Percentiles rank a stretch among this genome's conserved stretches.
Evolutionary conservation across 92 coral and sea anemone genomes (phyloP).

Genomic region (Pocillopora meandrina): DNA sequence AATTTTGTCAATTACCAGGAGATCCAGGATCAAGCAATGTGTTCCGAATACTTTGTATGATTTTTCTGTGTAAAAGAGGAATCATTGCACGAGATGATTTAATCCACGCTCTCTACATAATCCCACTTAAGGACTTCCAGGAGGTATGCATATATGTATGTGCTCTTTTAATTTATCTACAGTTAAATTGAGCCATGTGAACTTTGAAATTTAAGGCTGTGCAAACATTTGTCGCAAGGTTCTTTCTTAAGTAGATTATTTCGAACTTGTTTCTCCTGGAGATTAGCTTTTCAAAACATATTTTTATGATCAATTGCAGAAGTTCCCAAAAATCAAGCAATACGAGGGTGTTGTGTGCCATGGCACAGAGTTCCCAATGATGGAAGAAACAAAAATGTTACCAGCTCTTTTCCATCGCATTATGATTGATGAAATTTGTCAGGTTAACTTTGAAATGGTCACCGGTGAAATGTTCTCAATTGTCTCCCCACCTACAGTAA

Average conservation of each 20-base stretch:
- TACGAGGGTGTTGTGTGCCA: constrained; percentile 26
- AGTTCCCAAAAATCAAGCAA: constrained; percentile 24
- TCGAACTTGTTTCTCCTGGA: background rate
- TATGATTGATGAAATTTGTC: background rate
- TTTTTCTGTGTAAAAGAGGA: constrained; percentile 23
- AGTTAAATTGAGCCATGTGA: background rate
- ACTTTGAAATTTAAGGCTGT: background rate
- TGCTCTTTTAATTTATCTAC: background rate
- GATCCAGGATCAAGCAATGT: background rate
- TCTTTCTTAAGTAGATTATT: background rate
- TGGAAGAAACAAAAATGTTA: background rate
- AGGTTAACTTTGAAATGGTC: constrained; percentile 6
- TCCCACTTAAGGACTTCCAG: background rate
- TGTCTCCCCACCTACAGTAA: background rate
- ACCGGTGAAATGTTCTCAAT: background rate
- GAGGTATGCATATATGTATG: background rate
- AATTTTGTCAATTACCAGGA: background rate
- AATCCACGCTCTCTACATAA: constrained; percentile 8
- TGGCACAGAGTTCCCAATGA: constrained; percentile 30
- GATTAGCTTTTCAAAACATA: background rate
- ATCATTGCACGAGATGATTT: constrained; percentile 23
- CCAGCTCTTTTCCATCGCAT: background rate
- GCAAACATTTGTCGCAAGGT: background rate
- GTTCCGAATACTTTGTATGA: background rate
- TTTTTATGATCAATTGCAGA: background rate